Evolutionary conservation across 2,113 vertebrate genomes (phyloP).

Genomic region (Tringa solitaria): DNA sequence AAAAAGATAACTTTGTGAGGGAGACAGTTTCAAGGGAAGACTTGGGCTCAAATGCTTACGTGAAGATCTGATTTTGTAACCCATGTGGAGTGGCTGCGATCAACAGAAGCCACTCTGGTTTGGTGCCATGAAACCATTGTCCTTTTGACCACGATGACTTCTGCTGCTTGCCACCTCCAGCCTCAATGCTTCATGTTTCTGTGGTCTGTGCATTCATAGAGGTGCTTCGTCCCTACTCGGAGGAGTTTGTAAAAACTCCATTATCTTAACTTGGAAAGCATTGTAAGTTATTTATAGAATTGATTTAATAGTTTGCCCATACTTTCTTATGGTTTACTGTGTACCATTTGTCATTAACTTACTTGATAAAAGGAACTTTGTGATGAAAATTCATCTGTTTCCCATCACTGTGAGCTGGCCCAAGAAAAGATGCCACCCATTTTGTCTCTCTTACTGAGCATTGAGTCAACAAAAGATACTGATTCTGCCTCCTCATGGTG

Average conservation of each 20-base stretch:
- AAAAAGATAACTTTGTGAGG: not conserved
- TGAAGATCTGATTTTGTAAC: not conserved
- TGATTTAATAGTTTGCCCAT: not conserved
- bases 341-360: not conserved
- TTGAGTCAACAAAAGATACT: not conserved
- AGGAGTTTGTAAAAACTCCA: not conserved
- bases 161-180: not conserved
- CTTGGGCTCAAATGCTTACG: not conserved
- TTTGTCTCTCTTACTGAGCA: not conserved
- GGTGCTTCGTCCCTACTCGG: not conserved
- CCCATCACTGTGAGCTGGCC: not conserved
- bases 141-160: not conserved
- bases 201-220: not conserved
- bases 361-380: not conserved
- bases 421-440: not conserved
- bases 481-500: not conserved
- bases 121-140: fast-evolving
- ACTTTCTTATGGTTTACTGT: not conserved
- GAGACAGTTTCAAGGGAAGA: not conserved
- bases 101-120: not conserved
- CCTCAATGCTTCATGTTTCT: not conserved
- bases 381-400: not conserved
- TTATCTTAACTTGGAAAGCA: not conserved
- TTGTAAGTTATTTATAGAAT: not conserved
- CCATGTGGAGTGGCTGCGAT: not conserved